Percentiles rank a stretch among this genome's conserved stretches.
Conservation (phyloP, 1,140 invertebrate genomes). For the Bombus cullumanus region DNA sequence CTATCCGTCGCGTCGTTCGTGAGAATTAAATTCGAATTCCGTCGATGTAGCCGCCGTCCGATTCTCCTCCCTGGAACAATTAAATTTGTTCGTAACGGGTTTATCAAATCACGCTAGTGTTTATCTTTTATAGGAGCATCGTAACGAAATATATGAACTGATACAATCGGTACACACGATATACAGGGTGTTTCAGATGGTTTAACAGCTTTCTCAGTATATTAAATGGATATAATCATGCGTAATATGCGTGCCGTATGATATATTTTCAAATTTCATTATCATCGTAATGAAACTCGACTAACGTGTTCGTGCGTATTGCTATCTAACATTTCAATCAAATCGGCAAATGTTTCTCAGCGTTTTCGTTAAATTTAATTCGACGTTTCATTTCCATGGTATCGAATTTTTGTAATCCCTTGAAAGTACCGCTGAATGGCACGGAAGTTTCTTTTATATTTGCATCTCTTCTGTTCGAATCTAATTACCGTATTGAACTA, state of each 20-base stretch:
- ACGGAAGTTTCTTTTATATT: too few relatives aligned
- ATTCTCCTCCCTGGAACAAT: slow-evolving; percentile 19
- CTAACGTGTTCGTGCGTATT: background rate
- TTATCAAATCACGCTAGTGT: slow-evolving; percentile 32
- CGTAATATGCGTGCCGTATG: background rate
- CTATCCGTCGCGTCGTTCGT: background rate
- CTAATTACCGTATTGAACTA: background rate
- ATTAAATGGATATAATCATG: background rate
- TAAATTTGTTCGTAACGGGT: slow-evolving; percentile 33
- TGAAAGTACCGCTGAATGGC: too few relatives aligned
- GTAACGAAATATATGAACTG: background rate
- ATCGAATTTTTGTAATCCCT: too few relatives aligned
- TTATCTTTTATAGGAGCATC: slow-evolving; percentile 30
- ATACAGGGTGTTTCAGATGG: background rate
- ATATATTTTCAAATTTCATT: too few relatives aligned
- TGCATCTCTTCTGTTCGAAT: too few relatives aligned
- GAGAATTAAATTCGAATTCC: background rate
- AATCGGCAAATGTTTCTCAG: too few relatives aligned
- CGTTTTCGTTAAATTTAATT: too few relatives aligned
- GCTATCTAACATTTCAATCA: too few relatives aligned
- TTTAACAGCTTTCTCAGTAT: background rate
- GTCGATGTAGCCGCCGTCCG: background rate
- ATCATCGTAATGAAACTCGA: too few relatives aligned
- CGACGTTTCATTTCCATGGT: too few relatives aligned
- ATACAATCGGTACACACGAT: background rate